A percentile compares a stretch with the other conserved stretches of the same genome.
Conservation (phyloP, 1,140 invertebrate species). For the Euura saliciscinereae region DNA sequence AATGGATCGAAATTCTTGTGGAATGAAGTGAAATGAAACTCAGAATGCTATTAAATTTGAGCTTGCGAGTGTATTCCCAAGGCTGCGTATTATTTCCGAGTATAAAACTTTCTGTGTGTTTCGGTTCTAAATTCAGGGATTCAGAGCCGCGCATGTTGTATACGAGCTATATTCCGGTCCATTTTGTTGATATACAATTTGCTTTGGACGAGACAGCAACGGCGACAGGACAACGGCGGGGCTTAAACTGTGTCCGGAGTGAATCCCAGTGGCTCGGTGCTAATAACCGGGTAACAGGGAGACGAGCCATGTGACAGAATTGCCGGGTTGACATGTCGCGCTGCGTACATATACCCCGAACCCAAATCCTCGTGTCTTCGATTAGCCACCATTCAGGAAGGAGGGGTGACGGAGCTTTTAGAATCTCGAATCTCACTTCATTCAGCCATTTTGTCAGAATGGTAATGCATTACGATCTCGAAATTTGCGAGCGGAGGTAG, state of each 20-base stretch:
- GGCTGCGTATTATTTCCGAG: no score
- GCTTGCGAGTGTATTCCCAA: no score
- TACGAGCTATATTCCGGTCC: background rate
- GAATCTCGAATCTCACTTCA: no score
- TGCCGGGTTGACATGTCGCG: background rate
- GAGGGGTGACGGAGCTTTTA: no score
- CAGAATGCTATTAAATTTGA: no score
- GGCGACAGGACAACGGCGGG: background rate
- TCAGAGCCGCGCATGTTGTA: no score
- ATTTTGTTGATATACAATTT: background rate
- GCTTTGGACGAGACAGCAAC: background rate
- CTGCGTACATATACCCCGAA: background rate
- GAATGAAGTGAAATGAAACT: no score
- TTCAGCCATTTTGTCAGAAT: no score
- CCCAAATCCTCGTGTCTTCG: background rate
- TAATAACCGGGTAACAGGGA: conserved; percentile 7
- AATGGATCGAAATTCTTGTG: no score
- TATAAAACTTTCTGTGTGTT: no score
- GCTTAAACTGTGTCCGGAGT: background rate
- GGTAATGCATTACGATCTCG: no score
- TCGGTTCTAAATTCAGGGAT: no score
- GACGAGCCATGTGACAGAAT: background rate
- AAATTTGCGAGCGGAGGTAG: background rate
- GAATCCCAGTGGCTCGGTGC: conserved; percentile 3
- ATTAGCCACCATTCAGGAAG: background rate